Conservation (phyloP, 37 sponge, comb jelly and placozoan genomes). For the Crambe crambe region DNA sequence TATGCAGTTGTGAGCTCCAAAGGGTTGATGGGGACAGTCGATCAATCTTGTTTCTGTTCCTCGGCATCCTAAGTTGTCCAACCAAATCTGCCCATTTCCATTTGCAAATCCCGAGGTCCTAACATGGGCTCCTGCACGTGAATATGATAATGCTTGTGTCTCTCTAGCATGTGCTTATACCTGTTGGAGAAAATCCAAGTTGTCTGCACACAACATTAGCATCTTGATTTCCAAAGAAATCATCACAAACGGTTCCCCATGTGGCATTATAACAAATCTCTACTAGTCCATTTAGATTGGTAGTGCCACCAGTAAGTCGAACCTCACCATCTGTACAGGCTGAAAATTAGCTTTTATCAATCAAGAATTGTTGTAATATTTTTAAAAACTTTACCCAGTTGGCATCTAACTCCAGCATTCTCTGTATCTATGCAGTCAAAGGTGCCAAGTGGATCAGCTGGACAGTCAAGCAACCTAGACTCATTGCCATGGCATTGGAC, state of each 20-base stretch:
- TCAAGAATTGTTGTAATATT: too few species aligned
- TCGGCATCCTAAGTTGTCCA: neutral
- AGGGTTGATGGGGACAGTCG: neutral
- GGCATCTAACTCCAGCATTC: constrained; percentile 54
- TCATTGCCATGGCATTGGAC: constrained; percentile 40
- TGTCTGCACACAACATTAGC: constrained; percentile 6
- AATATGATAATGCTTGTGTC: too few species aligned
- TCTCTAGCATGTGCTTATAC: too few species aligned
- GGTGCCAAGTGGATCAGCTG: constrained; percentile 8
- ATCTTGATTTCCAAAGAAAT: neutral
- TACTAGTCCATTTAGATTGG: neutral
- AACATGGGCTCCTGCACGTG: neutral
- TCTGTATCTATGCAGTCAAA: constrained; percentile 42
- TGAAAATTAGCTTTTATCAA: too few species aligned
- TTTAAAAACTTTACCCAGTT: constrained; percentile 7
- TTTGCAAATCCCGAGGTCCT: neutral
- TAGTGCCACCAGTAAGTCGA: neutral
- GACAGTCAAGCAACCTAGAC: constrained; percentile 23
- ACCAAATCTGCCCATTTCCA: neutral
- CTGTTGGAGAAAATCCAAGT: neutral
- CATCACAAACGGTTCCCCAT: constrained; percentile 20
- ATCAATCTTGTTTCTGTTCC: neutral
- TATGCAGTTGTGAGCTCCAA: neutral
- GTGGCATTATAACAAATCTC: constrained; percentile 5
- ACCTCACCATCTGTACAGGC: constrained; percentile 1